These are phyloP conservation scores for Masticophis lateralis DNA, from an alignment of 2,797 vertebrate species.

Conservation along the genomic window DNA sequence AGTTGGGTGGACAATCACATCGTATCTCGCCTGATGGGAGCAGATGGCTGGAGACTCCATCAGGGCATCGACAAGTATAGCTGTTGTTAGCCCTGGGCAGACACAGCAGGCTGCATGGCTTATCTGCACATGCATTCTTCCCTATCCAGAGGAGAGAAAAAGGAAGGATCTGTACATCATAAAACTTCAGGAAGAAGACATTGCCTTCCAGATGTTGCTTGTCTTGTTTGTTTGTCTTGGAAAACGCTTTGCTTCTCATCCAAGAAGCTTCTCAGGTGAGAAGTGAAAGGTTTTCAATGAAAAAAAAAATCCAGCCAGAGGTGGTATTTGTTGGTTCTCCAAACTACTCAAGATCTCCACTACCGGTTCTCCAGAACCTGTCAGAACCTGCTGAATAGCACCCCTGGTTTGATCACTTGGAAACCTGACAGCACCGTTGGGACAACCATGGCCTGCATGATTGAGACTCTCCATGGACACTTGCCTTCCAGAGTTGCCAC, in stretches of 20 bases:
- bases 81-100: slow-evolving; percentile 83
- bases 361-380: too few relatives aligned
- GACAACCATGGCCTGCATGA: too few relatives aligned
- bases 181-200: not conserved
- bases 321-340: too few relatives aligned
- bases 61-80: slow-evolving; percentile 87
- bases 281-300: not conserved
- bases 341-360: too few relatives aligned
- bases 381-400: too few relatives aligned
- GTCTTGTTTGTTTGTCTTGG: not conserved
- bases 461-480: not conserved
- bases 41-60: slow-evolving; percentile 75
- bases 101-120: slow-evolving; percentile 90
- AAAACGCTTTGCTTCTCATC: not conserved
- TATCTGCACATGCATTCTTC: slow-evolving; percentile 82
- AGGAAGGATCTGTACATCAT: not conserved
- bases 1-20: slow-evolving; percentile 87
- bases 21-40: slow-evolving; percentile 79
- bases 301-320: not conserved
- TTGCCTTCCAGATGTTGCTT: not conserved
- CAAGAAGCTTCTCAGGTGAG: not conserved
- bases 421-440: too few relatives aligned
- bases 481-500: not conserved
- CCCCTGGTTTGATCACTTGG: too few relatives aligned
- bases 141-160: slow-evolving; percentile 69